Percentiles rank a stretch among this genome's conserved stretches.
These are phyloP conservation scores for Eurytoma californica DNA, from an alignment of 2,888 invertebrate species.

Conservation along the genomic window DNA sequence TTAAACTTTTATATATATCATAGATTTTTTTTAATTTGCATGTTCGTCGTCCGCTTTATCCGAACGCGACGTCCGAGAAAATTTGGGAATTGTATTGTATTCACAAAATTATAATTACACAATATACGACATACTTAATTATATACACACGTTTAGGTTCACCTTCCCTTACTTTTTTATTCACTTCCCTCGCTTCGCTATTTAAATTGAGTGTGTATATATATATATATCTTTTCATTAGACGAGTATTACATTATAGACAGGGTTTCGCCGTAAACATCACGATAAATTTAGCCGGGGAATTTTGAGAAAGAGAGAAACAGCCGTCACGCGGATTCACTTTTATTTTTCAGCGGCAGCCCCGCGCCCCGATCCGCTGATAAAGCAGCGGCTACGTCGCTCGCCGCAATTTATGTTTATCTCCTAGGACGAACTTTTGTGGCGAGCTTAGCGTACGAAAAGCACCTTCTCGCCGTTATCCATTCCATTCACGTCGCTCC, in stretches of 20 bases:
- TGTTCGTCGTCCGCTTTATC: conserved; percentile 21
- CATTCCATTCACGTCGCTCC: background rate
- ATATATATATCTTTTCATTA: conserved; percentile 40
- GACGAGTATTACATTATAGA: conserved; percentile 54
- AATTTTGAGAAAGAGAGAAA: conserved; percentile 8
- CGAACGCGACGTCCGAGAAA: conserved; percentile 16
- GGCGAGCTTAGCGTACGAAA: conserved; percentile 12
- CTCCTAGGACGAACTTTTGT: conserved; percentile 26
- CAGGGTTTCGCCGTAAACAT: conserved; percentile 27
- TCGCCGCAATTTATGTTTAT: conserved; percentile 5
- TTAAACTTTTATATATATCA: conserved; percentile 14
- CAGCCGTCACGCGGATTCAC: conserved; percentile 23
- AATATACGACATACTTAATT: conserved; percentile 44
- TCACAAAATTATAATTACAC: conserved; percentile 51
- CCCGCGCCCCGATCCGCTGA: background rate
- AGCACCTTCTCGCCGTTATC: background rate
- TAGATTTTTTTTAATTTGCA: conserved; percentile 22
- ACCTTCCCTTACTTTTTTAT: conserved; percentile 26
- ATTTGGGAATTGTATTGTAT: conserved; percentile 35
- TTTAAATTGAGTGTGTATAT: conserved; percentile 31
- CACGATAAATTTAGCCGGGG: background rate
- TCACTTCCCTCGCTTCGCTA: conserved; percentile 14
- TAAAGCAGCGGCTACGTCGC: conserved; percentile 16
- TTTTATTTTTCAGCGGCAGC: conserved; percentile 38
- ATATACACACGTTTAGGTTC: conserved; percentile 46